Evolutionary conservation across 2,113 vertebrate genomes (phyloP).

Genomic region (Pogonocichla stellata): DNA sequence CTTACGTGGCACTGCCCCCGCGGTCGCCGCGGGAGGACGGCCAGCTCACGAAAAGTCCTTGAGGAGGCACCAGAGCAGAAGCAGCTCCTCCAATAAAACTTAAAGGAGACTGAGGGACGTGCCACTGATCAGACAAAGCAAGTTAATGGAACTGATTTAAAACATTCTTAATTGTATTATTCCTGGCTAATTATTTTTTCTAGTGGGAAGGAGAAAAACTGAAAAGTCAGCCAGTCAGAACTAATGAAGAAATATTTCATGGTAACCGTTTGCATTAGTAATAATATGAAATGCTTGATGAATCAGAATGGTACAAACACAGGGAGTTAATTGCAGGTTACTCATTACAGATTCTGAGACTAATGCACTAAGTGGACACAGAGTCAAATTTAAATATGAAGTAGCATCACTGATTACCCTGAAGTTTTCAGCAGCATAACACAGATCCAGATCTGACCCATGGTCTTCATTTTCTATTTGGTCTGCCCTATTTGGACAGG

Average conservation of each 20-base stretch:
- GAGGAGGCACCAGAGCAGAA: neutral
- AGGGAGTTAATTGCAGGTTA: constrained; percentile 40
- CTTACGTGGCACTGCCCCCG: neutral
- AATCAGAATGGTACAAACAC: constrained; percentile 2
- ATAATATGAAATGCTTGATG: neutral
- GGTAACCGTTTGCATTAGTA: neutral
- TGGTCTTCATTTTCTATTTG: neutral
- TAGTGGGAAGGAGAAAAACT: neutral
- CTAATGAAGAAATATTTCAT: constrained; percentile 61
- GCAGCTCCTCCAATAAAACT: neutral
- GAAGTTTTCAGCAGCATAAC: neutral
- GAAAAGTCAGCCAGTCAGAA: constrained; percentile 23
- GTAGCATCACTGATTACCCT: neutral
- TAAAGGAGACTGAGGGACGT: neutral
- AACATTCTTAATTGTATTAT: constrained; percentile 43
- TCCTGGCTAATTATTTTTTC: constrained; percentile 44
- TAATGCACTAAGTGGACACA: neutral
- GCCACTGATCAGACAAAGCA: neutral
- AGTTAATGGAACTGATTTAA: constrained; percentile 13
- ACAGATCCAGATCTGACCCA: neutral
- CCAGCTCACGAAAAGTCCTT: neutral
- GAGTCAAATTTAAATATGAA: neutral
- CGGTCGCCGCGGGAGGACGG: neutral
- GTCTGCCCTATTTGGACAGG: constrained; percentile 4
- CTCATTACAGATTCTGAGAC: neutral